Evolutionary conservation across 2,113 vertebrate species (phyloP), one percentile per base, ranked within the genome.

Genomic region (Paedocypris sp.): DNA sequence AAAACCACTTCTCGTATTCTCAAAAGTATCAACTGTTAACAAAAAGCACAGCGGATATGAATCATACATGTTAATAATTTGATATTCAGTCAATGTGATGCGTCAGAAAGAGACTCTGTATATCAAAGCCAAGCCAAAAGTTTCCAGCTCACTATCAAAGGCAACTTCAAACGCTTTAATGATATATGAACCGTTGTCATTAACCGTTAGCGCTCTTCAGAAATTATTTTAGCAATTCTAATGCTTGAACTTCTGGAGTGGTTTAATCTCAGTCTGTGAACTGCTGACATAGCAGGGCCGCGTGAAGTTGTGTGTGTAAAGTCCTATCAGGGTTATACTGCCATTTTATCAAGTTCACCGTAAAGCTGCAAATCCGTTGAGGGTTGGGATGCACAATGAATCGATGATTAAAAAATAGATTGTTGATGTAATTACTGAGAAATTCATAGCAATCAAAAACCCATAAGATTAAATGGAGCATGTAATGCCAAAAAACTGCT

Each of bases 291-390:
- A 3, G 39, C 52, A 50, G 0, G 8, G 28, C 7, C 19, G 5
- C 49, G 4, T 50, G 26, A 51, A 41, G 41, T 9, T 43, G 18
- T 6, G 13, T 47, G 15, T 12, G 47, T 22, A 20, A 5, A 26
- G 22, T 46, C 42, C 39, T 48, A 49, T 60, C 48, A 2, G 61
- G 15, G 19, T 63, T 63, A 36, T 33, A 45, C 60, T 26, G 13
- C 26, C 19, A 15, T 22, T 23, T 46, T n/a, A 26, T 25, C 3
- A 41, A 18, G 39, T 31, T 45, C 28, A 32, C 39, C 10, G 31
- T 29, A 10, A 15, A 28, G 10, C 15, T 7, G 13, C 31, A 54
- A 7, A 54, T 26, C 25, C 22, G 38, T 54, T 11, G 25, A 54
- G 10, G 28, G 19, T 25, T 6, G 23, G 22, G n/a, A 28, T n/a